These are phyloP conservation scores for Meloidogyne chitwoodi DNA, from an alignment of 1,140 invertebrate species.

Conservation along the genomic window DNA sequence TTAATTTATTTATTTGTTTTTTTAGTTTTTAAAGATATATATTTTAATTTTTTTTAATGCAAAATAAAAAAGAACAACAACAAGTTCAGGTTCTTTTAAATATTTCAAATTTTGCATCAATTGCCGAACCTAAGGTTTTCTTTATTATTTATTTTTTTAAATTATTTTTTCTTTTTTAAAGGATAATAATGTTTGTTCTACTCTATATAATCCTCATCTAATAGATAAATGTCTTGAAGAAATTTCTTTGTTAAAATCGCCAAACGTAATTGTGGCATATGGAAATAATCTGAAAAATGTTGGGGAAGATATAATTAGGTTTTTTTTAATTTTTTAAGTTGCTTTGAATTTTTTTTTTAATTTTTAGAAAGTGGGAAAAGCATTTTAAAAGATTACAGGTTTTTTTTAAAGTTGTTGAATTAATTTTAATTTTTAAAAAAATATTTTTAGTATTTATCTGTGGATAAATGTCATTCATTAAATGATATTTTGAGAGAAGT, in stretches of 20 bases:
- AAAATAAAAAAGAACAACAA: neutral
- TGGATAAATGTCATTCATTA: slow-evolving; percentile 10
- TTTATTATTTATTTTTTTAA: neutral
- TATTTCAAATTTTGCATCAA: neutral
- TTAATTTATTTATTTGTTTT: too few species aligned
- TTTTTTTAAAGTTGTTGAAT: neutral
- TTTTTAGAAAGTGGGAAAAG: slow-evolving; percentile 12
- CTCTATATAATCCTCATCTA: neutral
- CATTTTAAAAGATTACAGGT: slow-evolving; percentile 4
- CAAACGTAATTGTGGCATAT: slow-evolving; percentile 26
- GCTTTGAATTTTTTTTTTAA: neutral
- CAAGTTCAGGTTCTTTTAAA: neutral
- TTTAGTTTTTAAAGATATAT: neutral
- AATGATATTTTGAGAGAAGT: slow-evolving; percentile 30
- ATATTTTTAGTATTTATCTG: neutral
- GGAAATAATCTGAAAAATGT: neutral
- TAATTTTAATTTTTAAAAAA: neutral
- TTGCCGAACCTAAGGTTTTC: too few species aligned
- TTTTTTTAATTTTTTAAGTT: neutral
- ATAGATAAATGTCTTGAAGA: slow-evolving; percentile 22
- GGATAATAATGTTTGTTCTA: neutral
- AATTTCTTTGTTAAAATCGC: slow-evolving; percentile 23
- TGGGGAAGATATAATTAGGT: slow-evolving; percentile 9
- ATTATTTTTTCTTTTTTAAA: neutral
- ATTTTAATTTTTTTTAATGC: neutral